phyloP scores from a whole-genome alignment of 2,888 invertebrate genomes.

The Drosophila helvetica region DNA sequence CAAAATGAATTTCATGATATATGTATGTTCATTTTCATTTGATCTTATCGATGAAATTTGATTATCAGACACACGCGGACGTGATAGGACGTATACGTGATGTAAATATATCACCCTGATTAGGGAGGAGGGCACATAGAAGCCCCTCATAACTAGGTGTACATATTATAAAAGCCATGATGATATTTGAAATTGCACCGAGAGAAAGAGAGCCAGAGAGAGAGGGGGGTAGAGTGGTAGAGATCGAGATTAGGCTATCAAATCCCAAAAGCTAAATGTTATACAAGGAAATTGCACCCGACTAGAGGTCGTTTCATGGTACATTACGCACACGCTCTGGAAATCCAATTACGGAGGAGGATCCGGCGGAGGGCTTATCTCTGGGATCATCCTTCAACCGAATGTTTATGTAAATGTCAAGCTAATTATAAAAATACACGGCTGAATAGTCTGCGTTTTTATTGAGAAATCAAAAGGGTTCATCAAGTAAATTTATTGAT shows the following conservation, averaged over 20 bases:
- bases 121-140: not conserved
- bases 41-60: not conserved
- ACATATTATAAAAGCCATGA: slow-evolving; percentile 2
- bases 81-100: slow-evolving; percentile 2
- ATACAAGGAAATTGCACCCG: slow-evolving; percentile 27
- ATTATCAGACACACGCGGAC: not conserved
- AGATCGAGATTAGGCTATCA: slow-evolving; percentile 14
- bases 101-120: slow-evolving; percentile 11
- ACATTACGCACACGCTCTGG: slow-evolving; percentile 48
- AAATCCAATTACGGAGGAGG: slow-evolving; percentile 1
- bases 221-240: too few species aligned
- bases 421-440: slow-evolving; percentile 26
- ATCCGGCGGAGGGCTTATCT: slow-evolving; percentile 13
- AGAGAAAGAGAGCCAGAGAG: too few species aligned
- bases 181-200: slow-evolving; percentile 34
- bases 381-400: slow-evolving; percentile 32
- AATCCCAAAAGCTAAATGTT: slow-evolving; percentile 12
- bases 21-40: not conserved
- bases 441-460: slow-evolving; percentile 33
- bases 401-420: slow-evolving; percentile 31
- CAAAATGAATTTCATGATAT: not conserved
- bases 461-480: slow-evolving; percentile 35
- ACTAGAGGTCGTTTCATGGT: slow-evolving; percentile 77
- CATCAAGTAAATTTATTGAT: not conserved
- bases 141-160: slow-evolving; percentile 1